Evolutionary conservation across 2,797 vertebrate genomes (phyloP), one percentile per base, ranked within the genome.

Genomic region (Trachops cirrhosus): DNA sequence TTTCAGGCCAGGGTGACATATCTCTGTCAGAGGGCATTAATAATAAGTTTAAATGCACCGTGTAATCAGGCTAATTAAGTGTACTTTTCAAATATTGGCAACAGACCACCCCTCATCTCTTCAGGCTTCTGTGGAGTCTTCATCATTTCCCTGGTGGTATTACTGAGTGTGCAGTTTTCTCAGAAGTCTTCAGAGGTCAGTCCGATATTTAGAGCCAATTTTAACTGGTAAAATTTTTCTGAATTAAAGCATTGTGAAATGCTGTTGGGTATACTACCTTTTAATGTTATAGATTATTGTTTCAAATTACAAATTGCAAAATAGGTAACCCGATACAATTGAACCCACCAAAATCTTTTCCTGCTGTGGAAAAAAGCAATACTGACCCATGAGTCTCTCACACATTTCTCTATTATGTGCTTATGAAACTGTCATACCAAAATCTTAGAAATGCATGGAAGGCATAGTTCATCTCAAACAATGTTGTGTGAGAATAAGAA

Each of bases 41-140:
- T 87, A 77, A 75, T 73, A 82, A 93, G 41, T 46, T 67, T 84
- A 86, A 87, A 41, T 89, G 37, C 54, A 67, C 86, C 57, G 19
- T 85, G 68, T 88, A 89, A 91, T 87, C 87, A 95, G 57, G 57
- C 73, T 95, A 89, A 92, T 94, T 82, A 96, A 88, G 70, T 73
- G 79, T 62, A 68, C 75, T 83, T 94, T 94, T 80, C 92, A 94
- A 88, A 70, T 95, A 83, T 10, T 84, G 86, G 70, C 70, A 46
- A 9, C 52, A 83, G 75, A 91, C 50, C 75, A 68, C 57, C 75
- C 54, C 68, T 84, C 44, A 11, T 75, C 41, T 88, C 62, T 82
- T 82, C 79, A 54, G 73, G 14, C 32, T 87, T 89, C 68, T 64
- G 46, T 44, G 39, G 75, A 50, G n/a, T 91, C 71, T 68, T 57